These are phyloP conservation scores for Pseudanteris insignis DNA, from an alignment of 2,888 invertebrate species.

Conservation along the genomic window DNA sequence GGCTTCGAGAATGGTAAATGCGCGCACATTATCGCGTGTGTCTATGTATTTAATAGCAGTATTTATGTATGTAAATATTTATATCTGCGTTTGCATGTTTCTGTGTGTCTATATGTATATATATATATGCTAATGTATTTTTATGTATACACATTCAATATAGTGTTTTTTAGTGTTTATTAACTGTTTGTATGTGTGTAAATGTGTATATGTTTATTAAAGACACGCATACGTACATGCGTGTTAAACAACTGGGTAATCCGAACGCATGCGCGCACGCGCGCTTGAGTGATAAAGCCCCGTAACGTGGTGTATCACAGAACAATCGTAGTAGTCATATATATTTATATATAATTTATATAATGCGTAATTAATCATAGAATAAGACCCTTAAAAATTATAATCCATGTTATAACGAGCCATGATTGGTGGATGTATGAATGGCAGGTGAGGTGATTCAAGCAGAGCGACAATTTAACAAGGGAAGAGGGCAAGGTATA, in stretches of 20 bases:
- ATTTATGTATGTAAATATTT: not conserved
- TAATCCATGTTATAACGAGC: slow-evolving; percentile 61
- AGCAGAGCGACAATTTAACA: slow-evolving; percentile 22
- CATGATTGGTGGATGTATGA: slow-evolving; percentile 61
- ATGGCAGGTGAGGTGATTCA: slow-evolving; percentile 52
- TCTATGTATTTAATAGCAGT: not conserved
- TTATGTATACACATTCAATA: slow-evolving; percentile 16
- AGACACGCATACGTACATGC: slow-evolving; percentile 22
- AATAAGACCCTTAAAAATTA: slow-evolving; percentile 62
- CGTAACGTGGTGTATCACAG: slow-evolving; percentile 67
- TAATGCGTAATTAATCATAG: slow-evolving; percentile 53
- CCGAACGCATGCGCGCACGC: slow-evolving; percentile 9
- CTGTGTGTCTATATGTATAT: too few species aligned
- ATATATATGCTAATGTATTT: not conserved
- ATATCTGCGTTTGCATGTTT: not conserved
- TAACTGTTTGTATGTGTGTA: slow-evolving; percentile 11
- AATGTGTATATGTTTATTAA: too few species aligned
- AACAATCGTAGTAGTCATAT: slow-evolving; percentile 63
- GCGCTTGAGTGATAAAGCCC: slow-evolving; percentile 63
- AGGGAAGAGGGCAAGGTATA: not conserved
- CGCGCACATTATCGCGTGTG: not conserved
- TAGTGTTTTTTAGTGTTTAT: not conserved
- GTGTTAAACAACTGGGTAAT: slow-evolving; percentile 42
- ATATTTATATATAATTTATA: slow-evolving; percentile 53
- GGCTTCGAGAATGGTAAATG: slow-evolving; percentile 20